These are phyloP conservation scores for Unio pictorum DNA, from an alignment of 2,888 invertebrate genomes.

Conservation along the genomic window DNA sequence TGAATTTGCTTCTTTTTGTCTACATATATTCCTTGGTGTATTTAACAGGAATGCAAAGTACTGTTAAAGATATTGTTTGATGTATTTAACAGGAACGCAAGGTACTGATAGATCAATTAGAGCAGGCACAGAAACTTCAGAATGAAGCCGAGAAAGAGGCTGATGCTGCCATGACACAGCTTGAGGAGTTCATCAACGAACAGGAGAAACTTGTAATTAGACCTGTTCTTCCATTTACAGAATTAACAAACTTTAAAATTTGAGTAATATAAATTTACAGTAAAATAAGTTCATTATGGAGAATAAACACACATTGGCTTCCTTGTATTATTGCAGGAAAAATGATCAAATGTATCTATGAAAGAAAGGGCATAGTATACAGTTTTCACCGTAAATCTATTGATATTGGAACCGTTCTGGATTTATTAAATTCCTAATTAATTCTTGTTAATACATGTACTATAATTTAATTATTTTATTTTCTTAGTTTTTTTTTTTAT, in stretches of 20 bases:
- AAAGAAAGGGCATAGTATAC: too few species aligned
- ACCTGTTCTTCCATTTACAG: not conserved
- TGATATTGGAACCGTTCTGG: too few species aligned
- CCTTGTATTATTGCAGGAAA: too few species aligned
- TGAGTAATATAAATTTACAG: too few species aligned
- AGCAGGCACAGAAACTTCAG: slow-evolving; percentile 64
- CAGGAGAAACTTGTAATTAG: slow-evolving; percentile 66
- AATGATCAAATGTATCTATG: too few species aligned
- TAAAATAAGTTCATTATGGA: too few species aligned
- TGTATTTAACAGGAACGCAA: slow-evolving; percentile 60
- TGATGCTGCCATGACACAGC: slow-evolving; percentile 66
- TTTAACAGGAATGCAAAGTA: not conserved
- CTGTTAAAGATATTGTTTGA: slow-evolving; percentile 1
- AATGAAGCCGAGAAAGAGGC: slow-evolving; percentile 69
- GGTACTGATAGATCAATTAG: slow-evolving; percentile 63
- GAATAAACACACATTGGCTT: too few species aligned
- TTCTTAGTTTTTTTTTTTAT: not conserved
- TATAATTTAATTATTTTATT: not conserved
- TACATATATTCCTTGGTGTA: not conserved
- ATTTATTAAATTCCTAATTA: too few species aligned
- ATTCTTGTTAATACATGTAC: too few species aligned
- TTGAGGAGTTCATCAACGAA: slow-evolving; percentile 69
- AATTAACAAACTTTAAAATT: too few species aligned
- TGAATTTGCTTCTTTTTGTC: not conserved
- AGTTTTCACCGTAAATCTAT: too few species aligned